Base-by-base conservation (phyloP, 2,888 invertebrate species). In the Amiota minor region DNA sequence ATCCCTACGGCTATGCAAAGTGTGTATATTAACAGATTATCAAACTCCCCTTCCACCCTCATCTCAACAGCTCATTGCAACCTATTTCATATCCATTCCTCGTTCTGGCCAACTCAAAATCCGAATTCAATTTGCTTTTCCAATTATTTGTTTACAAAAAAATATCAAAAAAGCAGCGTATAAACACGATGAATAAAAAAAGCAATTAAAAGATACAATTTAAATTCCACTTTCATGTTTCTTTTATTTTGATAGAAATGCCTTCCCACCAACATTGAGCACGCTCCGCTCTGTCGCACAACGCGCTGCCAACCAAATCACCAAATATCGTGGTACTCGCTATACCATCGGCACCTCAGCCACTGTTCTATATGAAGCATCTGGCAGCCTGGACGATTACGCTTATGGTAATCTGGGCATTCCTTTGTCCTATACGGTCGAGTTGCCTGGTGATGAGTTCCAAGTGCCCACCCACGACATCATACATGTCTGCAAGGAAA, bases 311-410 rank as follows among this genome's bases (percentile, higher is more conserved):
- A 86, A 82, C 74, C 89, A 89, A 82, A 89, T 89, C 76, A 88
- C 86, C 75, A 89, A 85, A 81, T 89, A 89, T 78, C 69, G 85
- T 87, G 76, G 89, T 89, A 78, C 89, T 2, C 81, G 80, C 12
- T 93, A 93, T 76, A 84, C 88, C 1, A 91, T 92, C 65, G 93
- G 93, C 3, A 92, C 91, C 2, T 90, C 90, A 0, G 85, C 91
- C 1, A 90, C 91, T 14, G 85, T 93, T 9, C 89, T 91, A 78
- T 93, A 93, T 77, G 89, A 90, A 16, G 92, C 92, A 49, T 87
- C 89, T 61, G 94, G 94, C 53, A 92, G 92, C 53, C 90, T 93
- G 77, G 93, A 93, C 82, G 94, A 94, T 82, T 95, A 92, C 87
- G 92, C 92, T 45, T 92, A 93, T 86, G 91, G 89, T n/a, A 90